phyloP scores from a whole-genome alignment of 2,888 invertebrate genomes.

The Isotomurus palustris region DNA sequence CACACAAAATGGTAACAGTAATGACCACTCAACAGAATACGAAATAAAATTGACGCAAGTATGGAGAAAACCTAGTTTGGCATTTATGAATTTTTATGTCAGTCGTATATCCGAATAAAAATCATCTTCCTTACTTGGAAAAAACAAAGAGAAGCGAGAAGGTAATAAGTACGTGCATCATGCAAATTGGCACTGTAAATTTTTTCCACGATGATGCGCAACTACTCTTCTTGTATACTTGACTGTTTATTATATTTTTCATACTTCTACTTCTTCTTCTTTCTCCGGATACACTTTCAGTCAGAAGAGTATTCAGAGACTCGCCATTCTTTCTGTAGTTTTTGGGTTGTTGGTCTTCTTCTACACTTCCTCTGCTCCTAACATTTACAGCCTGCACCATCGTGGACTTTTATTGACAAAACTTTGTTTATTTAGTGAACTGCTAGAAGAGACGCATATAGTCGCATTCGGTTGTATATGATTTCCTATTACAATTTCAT shows the following conservation, averaged over 20 bases:
- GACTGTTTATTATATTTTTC: not conserved
- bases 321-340: too few species aligned
- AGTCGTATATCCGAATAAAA: not conserved
- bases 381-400: too few species aligned
- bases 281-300: too few species aligned
- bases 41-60: not conserved
- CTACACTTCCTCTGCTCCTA: too few species aligned
- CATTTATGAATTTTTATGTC: slow-evolving; percentile 3
- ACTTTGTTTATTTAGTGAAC: slow-evolving; percentile 2
- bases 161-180: not conserved
- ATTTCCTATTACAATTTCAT: not conserved
- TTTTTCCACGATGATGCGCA: not conserved
- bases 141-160: not conserved
- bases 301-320: not conserved
- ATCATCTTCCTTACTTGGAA: not conserved
- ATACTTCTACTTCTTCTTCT: not conserved
- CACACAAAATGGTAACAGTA: not conserved
- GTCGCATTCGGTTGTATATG: not conserved
- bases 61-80: not conserved
- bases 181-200: not conserved
- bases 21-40: not conserved
- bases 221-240: not conserved
- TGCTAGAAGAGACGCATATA: too few species aligned
- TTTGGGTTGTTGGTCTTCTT: too few species aligned
- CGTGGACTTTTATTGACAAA: slow-evolving; percentile 10